These are phyloP conservation scores for Marisa cornuarietis DNA, from an alignment of 1,140 invertebrate species.

Conservation along the genomic window DNA sequence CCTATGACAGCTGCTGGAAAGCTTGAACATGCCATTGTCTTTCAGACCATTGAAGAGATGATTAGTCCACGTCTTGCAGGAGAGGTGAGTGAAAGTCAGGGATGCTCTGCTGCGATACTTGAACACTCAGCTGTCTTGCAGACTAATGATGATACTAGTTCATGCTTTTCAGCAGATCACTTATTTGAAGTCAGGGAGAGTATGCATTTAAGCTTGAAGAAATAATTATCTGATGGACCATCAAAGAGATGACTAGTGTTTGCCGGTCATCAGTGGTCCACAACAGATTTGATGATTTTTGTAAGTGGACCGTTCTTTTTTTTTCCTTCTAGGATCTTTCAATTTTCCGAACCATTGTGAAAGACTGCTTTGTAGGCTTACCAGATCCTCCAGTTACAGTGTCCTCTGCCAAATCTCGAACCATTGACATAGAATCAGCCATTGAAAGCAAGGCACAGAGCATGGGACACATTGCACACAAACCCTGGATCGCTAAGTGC, in stretches of 20 bases:
- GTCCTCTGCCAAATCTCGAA: slow-evolving; percentile 48
- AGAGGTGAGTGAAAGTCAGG: slow-evolving; percentile 42
- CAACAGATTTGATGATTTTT: too few relatives aligned
- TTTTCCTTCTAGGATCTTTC: slow-evolving; percentile 47
- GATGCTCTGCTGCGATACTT: background rate
- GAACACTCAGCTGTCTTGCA: background rate
- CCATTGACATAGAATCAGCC: slow-evolving; percentile 52
- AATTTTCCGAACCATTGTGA: slow-evolving; percentile 59
- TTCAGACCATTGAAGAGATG: slow-evolving; percentile 61
- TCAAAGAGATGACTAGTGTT: too few relatives aligned
- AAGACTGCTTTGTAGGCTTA: slow-evolving; percentile 61
- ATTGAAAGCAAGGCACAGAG: slow-evolving; percentile 57
- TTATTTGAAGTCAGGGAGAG: too few relatives aligned
- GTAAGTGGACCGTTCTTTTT: background rate
- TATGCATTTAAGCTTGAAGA: background rate
- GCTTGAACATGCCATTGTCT: slow-evolving; percentile 61
- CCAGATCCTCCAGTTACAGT: slow-evolving; percentile 50
- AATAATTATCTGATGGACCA: background rate
- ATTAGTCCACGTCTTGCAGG: slow-evolving; percentile 58
- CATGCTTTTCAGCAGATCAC: background rate
- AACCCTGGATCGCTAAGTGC: slow-evolving; percentile 63
- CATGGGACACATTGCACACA: slow-evolving; percentile 56
- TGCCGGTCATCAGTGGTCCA: too few relatives aligned
- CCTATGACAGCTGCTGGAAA: slow-evolving; percentile 60
- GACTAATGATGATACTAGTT: background rate